Percentiles rank a stretch among this genome's conserved stretches.
phyloP scores from a whole-genome alignment of 2,113 vertebrate genomes.

The Chionis minor region DNA sequence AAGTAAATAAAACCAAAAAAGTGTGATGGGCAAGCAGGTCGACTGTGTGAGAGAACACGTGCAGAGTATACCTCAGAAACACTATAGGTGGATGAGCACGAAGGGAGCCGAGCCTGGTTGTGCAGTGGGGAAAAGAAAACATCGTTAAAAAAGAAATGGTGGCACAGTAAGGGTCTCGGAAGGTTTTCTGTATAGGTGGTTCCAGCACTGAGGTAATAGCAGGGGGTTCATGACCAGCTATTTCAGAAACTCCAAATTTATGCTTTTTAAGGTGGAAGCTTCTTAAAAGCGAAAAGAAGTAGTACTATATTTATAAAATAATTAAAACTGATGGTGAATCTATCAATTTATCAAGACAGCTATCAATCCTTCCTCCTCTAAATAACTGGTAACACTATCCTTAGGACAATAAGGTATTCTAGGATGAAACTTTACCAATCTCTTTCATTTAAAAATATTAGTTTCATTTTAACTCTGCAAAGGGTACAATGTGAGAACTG shows the following conservation, averaged over 20 bases:
- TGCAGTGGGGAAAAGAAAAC: slow-evolving; percentile 89
- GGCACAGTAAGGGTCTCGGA: slow-evolving; percentile 75
- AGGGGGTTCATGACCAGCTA: slow-evolving; percentile 62
- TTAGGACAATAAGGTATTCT: background rate
- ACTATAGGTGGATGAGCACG: slow-evolving; percentile 99
- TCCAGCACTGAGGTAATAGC: slow-evolving; percentile 74
- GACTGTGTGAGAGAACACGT: slow-evolving; percentile 83
- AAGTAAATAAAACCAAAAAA: slow-evolving; percentile 62
- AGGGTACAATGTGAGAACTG: background rate
- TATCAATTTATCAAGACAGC: background rate
- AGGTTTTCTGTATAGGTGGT: slow-evolving; percentile 73
- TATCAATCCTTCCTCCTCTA: background rate
- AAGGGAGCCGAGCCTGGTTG: slow-evolving; percentile 98
- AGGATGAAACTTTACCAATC: background rate
- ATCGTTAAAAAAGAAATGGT: slow-evolving; percentile 82
- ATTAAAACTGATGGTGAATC: background rate
- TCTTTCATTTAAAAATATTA: background rate
- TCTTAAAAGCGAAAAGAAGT: background rate
- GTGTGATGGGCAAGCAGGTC: slow-evolving; percentile 74
- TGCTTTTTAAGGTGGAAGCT: slow-evolving; percentile 61
- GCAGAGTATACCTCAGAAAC: slow-evolving; percentile 99
- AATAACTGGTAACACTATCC: background rate
- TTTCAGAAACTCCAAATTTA: slow-evolving; percentile 56
- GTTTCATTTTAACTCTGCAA: background rate
- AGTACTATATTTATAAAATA: background rate